Evolutionary conservation across 2,113 vertebrate species (phyloP).

Genomic region (Myanophis thanlyinensis): DNA sequence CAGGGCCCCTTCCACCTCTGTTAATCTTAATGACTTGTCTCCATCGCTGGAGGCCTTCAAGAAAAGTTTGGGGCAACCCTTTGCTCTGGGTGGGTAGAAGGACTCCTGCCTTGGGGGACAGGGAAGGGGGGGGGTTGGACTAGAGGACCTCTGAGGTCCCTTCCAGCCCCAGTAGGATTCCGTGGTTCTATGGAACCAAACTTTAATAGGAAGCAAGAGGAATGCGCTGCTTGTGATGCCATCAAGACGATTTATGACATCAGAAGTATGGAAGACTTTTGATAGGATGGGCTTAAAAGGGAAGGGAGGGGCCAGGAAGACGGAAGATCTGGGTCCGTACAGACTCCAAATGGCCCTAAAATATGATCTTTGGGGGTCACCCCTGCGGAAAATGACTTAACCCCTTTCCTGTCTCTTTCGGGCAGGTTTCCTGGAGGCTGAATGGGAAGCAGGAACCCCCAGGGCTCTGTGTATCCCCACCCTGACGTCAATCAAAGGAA

Average conservation of each 20-base stretch:
- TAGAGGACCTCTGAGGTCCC: not conserved
- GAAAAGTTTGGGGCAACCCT: no score
- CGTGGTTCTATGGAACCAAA: no score
- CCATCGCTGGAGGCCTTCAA: no score
- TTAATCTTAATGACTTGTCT: no score
- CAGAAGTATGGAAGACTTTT: not conserved
- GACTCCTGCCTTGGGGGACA: no score
- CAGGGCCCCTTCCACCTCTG: no score
- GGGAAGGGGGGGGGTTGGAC: no score
- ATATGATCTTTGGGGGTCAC: not conserved
- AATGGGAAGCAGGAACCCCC: not conserved
- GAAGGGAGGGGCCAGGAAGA: not conserved
- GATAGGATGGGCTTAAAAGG: not conserved
- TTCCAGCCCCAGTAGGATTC: not conserved
- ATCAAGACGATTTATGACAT: not conserved
- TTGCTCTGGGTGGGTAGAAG: no score
- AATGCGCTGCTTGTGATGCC: not conserved
- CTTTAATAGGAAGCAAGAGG: not conserved
- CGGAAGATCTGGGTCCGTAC: no score
- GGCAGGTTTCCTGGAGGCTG: not conserved
- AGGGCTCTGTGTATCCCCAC: not conserved
- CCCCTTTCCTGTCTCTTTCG: not conserved
- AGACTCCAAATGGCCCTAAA: not conserved
- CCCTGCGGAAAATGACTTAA: no score
- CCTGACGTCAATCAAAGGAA: not conserved